These are phyloP conservation scores for Trachelipus rathkii DNA, from an alignment of 1,140 invertebrate species.

Conservation along the genomic window DNA sequence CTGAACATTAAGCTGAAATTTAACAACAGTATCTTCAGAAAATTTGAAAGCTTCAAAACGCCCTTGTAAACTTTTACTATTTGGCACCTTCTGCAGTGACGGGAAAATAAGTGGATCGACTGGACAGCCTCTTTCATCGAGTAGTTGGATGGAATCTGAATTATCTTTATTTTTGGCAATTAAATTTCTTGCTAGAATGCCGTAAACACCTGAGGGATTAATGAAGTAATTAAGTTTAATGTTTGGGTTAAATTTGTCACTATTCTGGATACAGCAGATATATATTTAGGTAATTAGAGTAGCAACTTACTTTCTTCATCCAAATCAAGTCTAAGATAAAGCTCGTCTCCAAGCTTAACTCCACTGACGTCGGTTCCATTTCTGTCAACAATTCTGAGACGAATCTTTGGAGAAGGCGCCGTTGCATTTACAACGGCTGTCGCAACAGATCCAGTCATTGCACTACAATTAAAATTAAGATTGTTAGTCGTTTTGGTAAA, in stretches of 20 bases:
- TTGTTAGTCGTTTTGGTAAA: too few relatives aligned
- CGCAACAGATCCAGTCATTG: constrained; percentile 40
- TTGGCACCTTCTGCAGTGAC: constrained; percentile 51
- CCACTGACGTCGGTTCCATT: constrained; percentile 50
- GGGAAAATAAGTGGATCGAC: constrained; percentile 57
- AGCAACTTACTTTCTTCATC: constrained; percentile 48
- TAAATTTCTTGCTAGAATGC: constrained; percentile 57
- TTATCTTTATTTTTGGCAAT: constrained; percentile 56
- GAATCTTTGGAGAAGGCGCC: constrained; percentile 50
- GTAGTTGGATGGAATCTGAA: constrained; percentile 53
- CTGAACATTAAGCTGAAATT: constrained; percentile 64
- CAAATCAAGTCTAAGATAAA: constrained; percentile 50
- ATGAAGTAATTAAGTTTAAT: background rate
- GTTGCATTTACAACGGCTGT: constrained; percentile 51
- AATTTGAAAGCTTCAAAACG: constrained; percentile 67
- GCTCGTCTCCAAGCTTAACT: constrained; percentile 49
- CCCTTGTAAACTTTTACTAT: constrained; percentile 52
- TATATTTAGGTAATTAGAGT: background rate
- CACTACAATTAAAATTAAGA: constrained; percentile 20
- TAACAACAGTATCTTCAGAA: constrained; percentile 62
- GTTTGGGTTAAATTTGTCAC: too few relatives aligned
- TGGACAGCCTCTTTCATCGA: constrained; percentile 58
- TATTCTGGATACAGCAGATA: background rate
- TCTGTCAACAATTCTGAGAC: constrained; percentile 50
- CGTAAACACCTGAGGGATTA: constrained; percentile 53